Percentiles rank a stretch among this genome's conserved stretches.
Evolutionary conservation across 2,797 vertebrate species (phyloP).

Genomic region (Meriones psammophilus): DNA sequence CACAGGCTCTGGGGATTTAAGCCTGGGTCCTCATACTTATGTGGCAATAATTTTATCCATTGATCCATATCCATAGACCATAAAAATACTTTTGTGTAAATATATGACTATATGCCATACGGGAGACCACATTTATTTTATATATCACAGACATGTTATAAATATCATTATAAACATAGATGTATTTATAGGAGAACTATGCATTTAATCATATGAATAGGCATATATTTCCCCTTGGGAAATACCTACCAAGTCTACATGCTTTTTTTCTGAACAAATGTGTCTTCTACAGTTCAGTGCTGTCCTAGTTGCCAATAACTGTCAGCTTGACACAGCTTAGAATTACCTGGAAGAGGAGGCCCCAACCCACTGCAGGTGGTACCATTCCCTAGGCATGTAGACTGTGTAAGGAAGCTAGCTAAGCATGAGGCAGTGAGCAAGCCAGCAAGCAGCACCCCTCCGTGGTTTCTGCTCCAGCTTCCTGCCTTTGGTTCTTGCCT

Average conservation of each 20-base stretch:
- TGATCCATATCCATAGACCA: neutral
- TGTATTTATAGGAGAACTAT: neutral
- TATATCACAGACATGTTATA: neutral
- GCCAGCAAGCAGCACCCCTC: neutral
- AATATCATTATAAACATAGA: neutral
- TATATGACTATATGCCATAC: neutral
- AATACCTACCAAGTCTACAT: neutral
- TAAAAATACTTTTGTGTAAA: neutral
- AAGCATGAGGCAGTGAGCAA: neutral
- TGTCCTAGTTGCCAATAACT: neutral
- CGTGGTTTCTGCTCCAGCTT: neutral
- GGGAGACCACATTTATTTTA: neutral
- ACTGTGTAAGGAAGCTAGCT: no score
- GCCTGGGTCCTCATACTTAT: neutral
- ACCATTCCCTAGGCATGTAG: neutral
- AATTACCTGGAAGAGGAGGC: neutral
- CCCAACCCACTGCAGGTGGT: no score
- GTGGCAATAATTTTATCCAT: neutral
- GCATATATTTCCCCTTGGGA: neutral
- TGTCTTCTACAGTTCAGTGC: neutral
- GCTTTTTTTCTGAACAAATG: neutral
- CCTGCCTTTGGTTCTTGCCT: neutral
- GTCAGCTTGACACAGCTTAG: neutral
- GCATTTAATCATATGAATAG: neutral
- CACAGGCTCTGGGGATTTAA: neutral